Evolutionary conservation across 2,797 vertebrate species (phyloP), one percentile per base, ranked within the genome.

Genomic region (Octomys mimax): DNA sequence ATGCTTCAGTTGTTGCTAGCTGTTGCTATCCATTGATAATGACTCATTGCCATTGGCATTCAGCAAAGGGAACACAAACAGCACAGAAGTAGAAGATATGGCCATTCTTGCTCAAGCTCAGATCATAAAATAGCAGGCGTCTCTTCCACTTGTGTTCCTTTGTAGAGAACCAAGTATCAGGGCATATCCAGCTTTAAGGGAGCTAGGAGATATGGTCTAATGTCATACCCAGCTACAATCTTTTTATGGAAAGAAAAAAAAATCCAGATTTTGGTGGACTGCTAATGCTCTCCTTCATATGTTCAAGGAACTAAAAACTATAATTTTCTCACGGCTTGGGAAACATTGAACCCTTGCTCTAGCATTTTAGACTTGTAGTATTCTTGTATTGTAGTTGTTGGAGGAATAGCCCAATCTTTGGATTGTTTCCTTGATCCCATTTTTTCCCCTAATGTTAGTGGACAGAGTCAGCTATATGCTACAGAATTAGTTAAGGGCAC

Each of bases 301-400:
- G 12, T 88, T 81, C 12, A 83, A 83, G 31, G 9, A 93, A 88
- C 54, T 82, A 59, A 91, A 96, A 92, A 21, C 33, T 57, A 16
- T 57, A 88, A 54, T 80, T 94, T 87, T 62, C 31, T 39, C 24
- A 42, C 14, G 52, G 21, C 6, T 84, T 85, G 19, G 36, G 19
- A 89, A 81, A 82, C 21, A 46, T 33, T 73, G 68, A 83, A 64
- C 59, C 26, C 28, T 80, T 42, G 6, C 81, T 46, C 36, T 70
- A 78, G 39, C 16, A 61, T 83, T 36, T 88, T 42, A 90, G 46
- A 31, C 4, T 39, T 84, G 66, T 78, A 52, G 80, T 46, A 42
- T 59, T 59, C 68, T 71, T 87, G 31, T 33, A 19, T 71, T 85
- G 36, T 39, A 33, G 16, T 57, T 95, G 12, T n/a, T 84, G 36